Base-by-base conservation (phyloP, 2,888 invertebrate genomes). In the Sarcophaga rosellei region DNA sequence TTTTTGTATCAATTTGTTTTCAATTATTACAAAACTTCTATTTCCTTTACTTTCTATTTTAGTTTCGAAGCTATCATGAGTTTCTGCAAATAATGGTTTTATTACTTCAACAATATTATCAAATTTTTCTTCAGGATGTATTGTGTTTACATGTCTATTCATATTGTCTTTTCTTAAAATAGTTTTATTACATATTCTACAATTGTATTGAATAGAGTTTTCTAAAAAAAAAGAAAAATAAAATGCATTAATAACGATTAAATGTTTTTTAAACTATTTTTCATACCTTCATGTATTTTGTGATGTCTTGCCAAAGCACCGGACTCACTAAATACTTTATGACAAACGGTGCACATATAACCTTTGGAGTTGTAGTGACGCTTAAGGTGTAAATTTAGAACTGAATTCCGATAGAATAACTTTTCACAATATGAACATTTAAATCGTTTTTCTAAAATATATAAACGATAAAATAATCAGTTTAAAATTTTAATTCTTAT, bases 101-200 rank as follows among this genome's bases (percentile, higher is more conserved):
- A 89, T 69, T 4, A 89, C 83, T 79, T 90, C 82, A 0, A 91
- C 90, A 75, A 89, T 88, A 15, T 81, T 81, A 61, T 89, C 89
- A 62, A 90, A 91, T 0, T 89, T 81, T 25, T 88, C 84, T 0
- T 94, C 95, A 0, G 95, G 95, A 92, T 97, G 97, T 78, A 96
- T 95, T 92, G 97, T 96, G 78, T 95, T 95, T 81, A 96, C 94
- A 91, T 97, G 97, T 0, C 97, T 94, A 85, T 95, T 95, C 84
- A 97, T 94, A 91, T 97, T 97, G 91, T 97, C 97, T 91, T 96
- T 96, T 84, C 97, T 94, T 66, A 96, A 94, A 90, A 97, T 97
- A 62, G 94, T 94, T 11, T 95, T 95, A 59, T 94, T 94, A 92
- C 97, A 97, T 44, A 95, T 94, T 86, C 94, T 94, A 91, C 97